These are phyloP conservation scores for Lepidocyrtinus sp. DNA, from an alignment of 2,888 invertebrate genomes.

Conservation along the genomic window DNA sequence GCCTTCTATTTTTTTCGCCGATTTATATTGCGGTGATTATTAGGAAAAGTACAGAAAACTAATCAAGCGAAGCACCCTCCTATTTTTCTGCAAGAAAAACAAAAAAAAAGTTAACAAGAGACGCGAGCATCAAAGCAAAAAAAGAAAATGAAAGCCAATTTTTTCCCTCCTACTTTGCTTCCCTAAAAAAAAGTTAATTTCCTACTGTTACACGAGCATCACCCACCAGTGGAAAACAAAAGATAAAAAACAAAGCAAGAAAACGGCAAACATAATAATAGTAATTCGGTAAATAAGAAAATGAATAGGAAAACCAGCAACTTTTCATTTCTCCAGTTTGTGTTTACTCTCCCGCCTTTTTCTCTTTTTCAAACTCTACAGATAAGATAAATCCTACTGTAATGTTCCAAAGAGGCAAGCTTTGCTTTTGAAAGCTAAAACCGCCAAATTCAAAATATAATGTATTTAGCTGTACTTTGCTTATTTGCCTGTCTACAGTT, in stretches of 20 bases:
- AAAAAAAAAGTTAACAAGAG: background rate
- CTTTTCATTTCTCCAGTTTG: background rate
- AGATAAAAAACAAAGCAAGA: background rate
- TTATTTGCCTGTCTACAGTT: too few species aligned
- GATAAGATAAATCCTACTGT: too few species aligned
- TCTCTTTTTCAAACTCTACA: background rate
- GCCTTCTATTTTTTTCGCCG: conserved; percentile 29
- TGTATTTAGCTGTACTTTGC: too few species aligned
- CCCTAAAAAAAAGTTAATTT: conserved; percentile 43
- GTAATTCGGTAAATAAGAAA: background rate
- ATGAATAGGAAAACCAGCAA: too few species aligned
- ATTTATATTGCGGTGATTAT: conserved; percentile 27
- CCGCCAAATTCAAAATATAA: too few species aligned
- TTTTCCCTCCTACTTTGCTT: conserved; percentile 1
- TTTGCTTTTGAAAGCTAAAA: too few species aligned
- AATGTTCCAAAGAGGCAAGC: too few species aligned
- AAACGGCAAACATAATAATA: background rate
- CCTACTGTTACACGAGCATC: conserved; percentile 11
- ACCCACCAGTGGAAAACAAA: conserved; percentile 5
- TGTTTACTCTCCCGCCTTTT: background rate
- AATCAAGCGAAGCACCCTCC: conserved; percentile 54
- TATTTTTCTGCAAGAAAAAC: conserved; percentile 23
- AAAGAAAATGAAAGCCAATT: background rate
- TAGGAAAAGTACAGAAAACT: conserved; percentile 29
- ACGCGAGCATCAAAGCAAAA: background rate